phyloP scores from a whole-genome alignment of 2,113 vertebrate genomes.

The Oryzias woworae region DNA sequence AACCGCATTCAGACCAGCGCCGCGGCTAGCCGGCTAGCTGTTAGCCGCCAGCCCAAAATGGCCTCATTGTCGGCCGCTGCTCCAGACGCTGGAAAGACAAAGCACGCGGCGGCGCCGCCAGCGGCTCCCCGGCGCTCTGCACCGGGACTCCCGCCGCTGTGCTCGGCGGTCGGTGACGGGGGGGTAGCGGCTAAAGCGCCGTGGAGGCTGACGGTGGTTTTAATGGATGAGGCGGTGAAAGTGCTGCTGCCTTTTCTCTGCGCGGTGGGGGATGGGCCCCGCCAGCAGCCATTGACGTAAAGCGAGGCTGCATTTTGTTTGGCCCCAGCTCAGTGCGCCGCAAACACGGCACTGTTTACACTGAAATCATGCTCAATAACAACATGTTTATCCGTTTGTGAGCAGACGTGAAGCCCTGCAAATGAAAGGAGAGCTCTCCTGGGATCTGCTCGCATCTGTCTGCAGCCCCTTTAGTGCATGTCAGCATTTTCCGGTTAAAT shows the following conservation, averaged over 20 bases:
- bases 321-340: slow-evolving; percentile 22
- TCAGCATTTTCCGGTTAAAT: slow-evolving; percentile 36
- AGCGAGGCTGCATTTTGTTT: slow-evolving; percentile 61
- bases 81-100: slow-evolving; percentile 66
- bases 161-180: rapidly evolving
- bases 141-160: rapidly evolving
- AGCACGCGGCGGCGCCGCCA: slow-evolving; percentile 60
- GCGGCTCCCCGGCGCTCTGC: neutral
- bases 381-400: too few species aligned
- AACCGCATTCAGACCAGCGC: slow-evolving; percentile 6
- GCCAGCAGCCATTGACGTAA: slow-evolving; percentile 66
- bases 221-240: slow-evolving; percentile 25
- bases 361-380: too few species aligned
- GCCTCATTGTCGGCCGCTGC: slow-evolving; percentile 66
- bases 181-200: rapidly evolving
- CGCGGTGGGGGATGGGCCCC: slow-evolving; percentile 69
- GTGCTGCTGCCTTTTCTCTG: slow-evolving; percentile 17
- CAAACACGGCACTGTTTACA: neutral
- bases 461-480: slow-evolving; percentile 20
- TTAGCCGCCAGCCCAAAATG: slow-evolving; percentile 72
- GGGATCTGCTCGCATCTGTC: slow-evolving; percentile 6
- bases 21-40: slow-evolving; percentile 56
- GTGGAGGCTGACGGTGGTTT: neutral
- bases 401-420: too few species aligned
- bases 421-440: slow-evolving; percentile 30